Conservation (phyloP, 2,888 invertebrate species). For the Andrena trimmerana region DNA sequence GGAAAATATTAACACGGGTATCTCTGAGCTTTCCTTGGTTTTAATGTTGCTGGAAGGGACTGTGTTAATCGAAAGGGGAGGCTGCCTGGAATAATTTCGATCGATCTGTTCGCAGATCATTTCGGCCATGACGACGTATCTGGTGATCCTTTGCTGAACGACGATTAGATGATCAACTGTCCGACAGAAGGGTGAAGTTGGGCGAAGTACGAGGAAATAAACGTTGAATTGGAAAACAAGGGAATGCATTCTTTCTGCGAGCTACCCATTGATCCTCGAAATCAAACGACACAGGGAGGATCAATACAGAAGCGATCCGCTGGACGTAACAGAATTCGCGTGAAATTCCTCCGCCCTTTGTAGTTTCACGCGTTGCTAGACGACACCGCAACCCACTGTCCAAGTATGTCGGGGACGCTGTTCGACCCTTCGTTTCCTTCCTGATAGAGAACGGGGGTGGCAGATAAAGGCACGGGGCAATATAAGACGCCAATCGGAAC, state of each 20-base stretch:
- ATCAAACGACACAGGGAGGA: conserved; percentile 23
- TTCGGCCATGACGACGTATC: conserved; percentile 74
- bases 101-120: conserved; percentile 66
- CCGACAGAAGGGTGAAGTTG: no score
- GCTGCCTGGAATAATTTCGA: conserved; percentile 4
- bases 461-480: conserved; percentile 1
- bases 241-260: background rate
- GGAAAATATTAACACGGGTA: background rate
- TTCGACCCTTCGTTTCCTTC: conserved; percentile 1
- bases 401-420: background rate
- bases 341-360: conserved; percentile 46
- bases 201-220: background rate
- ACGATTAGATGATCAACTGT: background rate
- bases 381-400: background rate
- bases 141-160: conserved; percentile 69
- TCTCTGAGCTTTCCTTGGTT: background rate
- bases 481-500: background rate
- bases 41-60: background rate
- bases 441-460: background rate
- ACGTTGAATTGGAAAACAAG: background rate
- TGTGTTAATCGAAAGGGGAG: background rate
- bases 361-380: background rate
- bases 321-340: conserved; percentile 51
- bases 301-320: background rate
- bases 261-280: conserved; percentile 43